phyloP scores from a whole-genome alignment of 2,797 vertebrate genomes.

The Phaenicophaeus curvirostris region DNA sequence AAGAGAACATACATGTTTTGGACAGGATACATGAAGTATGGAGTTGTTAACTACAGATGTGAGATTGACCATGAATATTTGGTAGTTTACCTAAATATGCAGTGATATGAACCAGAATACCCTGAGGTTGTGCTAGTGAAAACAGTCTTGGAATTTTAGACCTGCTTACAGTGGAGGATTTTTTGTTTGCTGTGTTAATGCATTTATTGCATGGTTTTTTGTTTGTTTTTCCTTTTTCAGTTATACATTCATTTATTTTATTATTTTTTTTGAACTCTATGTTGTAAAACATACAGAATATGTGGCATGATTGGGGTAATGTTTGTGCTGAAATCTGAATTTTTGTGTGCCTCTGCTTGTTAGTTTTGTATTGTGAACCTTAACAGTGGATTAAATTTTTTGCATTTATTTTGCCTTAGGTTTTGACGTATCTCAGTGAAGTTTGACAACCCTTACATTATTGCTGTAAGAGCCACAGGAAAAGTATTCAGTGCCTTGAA shows the following conservation, averaged over 20 bases:
- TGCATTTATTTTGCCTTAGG: constrained; percentile 26
- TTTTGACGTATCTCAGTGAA: constrained; percentile 24
- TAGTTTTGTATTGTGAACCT: background rate
- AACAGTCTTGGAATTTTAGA: background rate
- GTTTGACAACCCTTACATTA: background rate
- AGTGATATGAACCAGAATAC: background rate
- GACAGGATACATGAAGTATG: background rate
- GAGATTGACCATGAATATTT: background rate
- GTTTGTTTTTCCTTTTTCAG: background rate
- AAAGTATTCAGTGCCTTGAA: constrained; percentile 12
- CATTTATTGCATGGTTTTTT: background rate
- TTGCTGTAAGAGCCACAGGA: background rate
- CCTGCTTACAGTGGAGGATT: background rate
- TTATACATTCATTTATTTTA: background rate
- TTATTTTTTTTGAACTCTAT: background rate
- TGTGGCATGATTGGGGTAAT: background rate
- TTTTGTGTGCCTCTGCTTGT: background rate
- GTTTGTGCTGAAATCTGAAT: background rate
- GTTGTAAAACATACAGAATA: background rate
- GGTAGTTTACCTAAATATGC: background rate
- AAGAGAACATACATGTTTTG: background rate
- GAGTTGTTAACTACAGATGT: background rate
- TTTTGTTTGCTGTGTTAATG: background rate
- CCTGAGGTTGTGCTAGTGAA: background rate
- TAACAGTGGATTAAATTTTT: background rate